Evolutionary conservation across 2,888 invertebrate genomes (phyloP), one percentile per base, ranked within the genome.

Genomic region (Drosophila paramelanica): DNA sequence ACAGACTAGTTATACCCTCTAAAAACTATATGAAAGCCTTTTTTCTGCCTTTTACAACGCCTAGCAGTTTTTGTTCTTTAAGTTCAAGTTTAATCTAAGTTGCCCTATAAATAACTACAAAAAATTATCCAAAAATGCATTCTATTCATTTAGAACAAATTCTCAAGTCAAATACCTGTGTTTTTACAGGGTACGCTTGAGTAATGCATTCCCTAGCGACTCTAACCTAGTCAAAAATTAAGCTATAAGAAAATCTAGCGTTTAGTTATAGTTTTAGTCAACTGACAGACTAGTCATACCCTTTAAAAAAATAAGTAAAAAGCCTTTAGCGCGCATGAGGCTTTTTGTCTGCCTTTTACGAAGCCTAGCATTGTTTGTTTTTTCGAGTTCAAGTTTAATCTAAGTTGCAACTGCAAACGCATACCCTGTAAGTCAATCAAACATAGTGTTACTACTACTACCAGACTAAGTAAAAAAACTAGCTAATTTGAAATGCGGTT

Each of bases 321-420:
- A 31, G 27, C 31, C 8, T 31, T 31, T 31, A 31, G 10, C 27
- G 27, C 27, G 66, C 73, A 7, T 36, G 41, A 64, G 36, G 62
- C 62, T 49, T 65, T 56, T 58, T 66, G 42, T 57, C 56, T 73
- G 73, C 73, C 73, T 73, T 75, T 66, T 49, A 51, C 27, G 10
- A 14, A 64, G 66, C 67, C 46, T 67, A 67, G 53, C 64, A 45
- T 65, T 64, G 64, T 51, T 52, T 64, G 42, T 10, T 8, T 17
- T 20, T 25, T 31, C 38, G 10, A 31, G 10, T 33, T 17, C 33
- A 51, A 36, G 31, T 31, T 31, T 31, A 31, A 8, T 10, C 31
- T 50, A 27, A 31, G 50, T 65, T 56, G 55, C 55, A 23, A 53
- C 46, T 33, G 17, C 49, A 27, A 17, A 41, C n/a, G 11, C 13